Conservation (phyloP, 53 echinoderm and acorn worm species). For the Holothuria scabra region DNA sequence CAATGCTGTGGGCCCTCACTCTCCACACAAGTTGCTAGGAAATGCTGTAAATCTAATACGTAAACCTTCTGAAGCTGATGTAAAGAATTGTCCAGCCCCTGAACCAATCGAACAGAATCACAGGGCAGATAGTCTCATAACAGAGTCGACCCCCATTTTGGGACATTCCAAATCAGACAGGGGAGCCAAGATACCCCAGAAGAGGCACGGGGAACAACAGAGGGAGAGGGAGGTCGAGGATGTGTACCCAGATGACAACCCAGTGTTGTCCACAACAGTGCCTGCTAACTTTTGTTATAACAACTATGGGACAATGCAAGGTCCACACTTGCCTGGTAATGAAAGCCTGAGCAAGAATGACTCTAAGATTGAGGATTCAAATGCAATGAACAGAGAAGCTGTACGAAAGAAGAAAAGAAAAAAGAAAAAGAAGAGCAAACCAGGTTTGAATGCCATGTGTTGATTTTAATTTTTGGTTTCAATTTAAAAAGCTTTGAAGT, state of each 20-base stretch:
- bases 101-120: not conserved
- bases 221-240: constrained; percentile 16
- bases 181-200: not conserved
- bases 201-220: constrained; percentile 34
- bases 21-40: not conserved
- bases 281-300: no score
- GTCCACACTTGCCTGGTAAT: no score
- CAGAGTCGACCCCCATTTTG: constrained; percentile 6
- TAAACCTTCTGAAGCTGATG: not conserved
- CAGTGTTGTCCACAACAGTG: not conserved
- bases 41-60: not conserved
- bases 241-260: constrained; percentile 10
- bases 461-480: not conserved
- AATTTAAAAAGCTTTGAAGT: no score
- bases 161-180: not conserved
- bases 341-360: no score
- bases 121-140: not conserved
- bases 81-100: constrained; percentile 31
- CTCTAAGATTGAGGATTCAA: no score
- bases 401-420: constrained; percentile 42
- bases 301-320: no score
- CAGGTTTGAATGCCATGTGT: constrained; percentile 19
- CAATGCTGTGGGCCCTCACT: not conserved
- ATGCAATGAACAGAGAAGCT: no score
- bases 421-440: constrained; percentile 47